Evolutionary conservation across 2,113 vertebrate genomes (phyloP).

Genomic region (Noctilio leporinus): DNA sequence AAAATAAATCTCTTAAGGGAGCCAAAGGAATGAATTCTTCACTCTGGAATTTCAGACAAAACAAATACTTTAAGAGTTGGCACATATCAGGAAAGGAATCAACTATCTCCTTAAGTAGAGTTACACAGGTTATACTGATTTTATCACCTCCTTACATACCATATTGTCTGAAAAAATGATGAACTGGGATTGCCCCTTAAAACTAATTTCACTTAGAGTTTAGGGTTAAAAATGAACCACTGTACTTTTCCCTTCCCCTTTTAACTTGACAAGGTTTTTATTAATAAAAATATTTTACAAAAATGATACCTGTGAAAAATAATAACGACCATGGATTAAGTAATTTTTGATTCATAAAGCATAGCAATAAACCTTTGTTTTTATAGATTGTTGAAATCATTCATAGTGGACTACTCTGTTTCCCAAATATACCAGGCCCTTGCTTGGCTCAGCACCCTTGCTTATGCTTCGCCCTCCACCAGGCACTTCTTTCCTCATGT

Average conservation of each 20-base stretch:
- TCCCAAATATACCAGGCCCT: not conserved
- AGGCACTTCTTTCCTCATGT: not conserved
- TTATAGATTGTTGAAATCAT: not conserved
- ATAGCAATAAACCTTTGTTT: not conserved
- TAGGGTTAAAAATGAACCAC: not conserved
- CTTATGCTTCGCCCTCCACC: not conserved
- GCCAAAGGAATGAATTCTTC: conserved; percentile 10
- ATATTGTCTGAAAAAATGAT: not conserved
- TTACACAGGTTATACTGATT: not conserved
- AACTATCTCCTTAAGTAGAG: not conserved
- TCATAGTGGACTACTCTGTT: not conserved
- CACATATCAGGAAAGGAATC: not conserved
- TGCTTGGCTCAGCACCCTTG: not conserved
- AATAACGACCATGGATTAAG: not conserved
- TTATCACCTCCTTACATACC: not conserved
- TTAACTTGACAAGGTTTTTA: not conserved
- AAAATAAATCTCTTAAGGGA: not conserved
- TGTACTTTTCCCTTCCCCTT: not conserved
- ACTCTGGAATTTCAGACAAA: not conserved
- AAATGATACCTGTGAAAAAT: not conserved
- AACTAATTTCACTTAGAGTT: not conserved
- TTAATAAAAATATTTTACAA: not conserved
- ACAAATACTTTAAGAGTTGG: not conserved
- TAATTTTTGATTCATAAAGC: not conserved
- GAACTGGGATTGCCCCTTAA: not conserved